phyloP scores from a whole-genome alignment of 2,888 invertebrate species.

The Sinodicranocentrus sp. region DNA sequence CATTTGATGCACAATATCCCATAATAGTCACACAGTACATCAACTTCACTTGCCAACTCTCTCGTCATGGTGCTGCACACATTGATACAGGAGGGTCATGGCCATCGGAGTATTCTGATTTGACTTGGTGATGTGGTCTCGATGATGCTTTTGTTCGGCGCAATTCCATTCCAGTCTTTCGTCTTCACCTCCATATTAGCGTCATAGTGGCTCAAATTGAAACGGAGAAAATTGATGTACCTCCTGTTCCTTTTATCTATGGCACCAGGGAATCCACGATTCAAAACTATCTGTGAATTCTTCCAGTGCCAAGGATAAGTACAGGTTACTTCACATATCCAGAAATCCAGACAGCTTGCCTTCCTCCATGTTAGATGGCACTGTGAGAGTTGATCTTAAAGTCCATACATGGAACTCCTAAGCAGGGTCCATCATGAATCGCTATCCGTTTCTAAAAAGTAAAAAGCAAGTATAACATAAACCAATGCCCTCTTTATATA shows the following conservation, averaged over 20 bases:
- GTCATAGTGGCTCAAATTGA: conserved; percentile 8
- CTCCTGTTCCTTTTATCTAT: conserved; percentile 80
- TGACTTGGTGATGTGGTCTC: not conserved
- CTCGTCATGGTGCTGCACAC: conserved; percentile 57
- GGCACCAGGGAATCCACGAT: conserved; percentile 85
- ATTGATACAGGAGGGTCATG: conserved; percentile 44
- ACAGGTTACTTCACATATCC: conserved; percentile 67
- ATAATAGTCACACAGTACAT: conserved; percentile 13
- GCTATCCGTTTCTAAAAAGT: too few relatives aligned
- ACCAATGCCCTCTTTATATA: too few relatives aligned
- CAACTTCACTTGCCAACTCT: conserved; percentile 12
- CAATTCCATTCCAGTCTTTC: too few relatives aligned
- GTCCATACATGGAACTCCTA: too few relatives aligned
- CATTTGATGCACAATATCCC: conserved; percentile 16
- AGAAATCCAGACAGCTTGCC: too few relatives aligned
- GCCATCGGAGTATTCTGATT: not conserved
- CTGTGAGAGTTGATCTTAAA: too few relatives aligned
- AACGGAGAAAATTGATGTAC: conserved; percentile 30
- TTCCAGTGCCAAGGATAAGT: conserved; percentile 84
- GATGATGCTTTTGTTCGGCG: not conserved
- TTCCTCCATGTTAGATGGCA: too few relatives aligned
- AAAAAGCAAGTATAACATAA: too few relatives aligned
- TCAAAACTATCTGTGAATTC: conserved; percentile 83
- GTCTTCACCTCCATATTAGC: not conserved
- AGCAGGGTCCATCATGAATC: too few relatives aligned